Percentiles rank a stretch among this genome's conserved stretches.
These are phyloP conservation scores for Speoplatyrhinus poulsoni DNA, from an alignment of 2,113 vertebrate genomes.

Conservation along the genomic window DNA sequence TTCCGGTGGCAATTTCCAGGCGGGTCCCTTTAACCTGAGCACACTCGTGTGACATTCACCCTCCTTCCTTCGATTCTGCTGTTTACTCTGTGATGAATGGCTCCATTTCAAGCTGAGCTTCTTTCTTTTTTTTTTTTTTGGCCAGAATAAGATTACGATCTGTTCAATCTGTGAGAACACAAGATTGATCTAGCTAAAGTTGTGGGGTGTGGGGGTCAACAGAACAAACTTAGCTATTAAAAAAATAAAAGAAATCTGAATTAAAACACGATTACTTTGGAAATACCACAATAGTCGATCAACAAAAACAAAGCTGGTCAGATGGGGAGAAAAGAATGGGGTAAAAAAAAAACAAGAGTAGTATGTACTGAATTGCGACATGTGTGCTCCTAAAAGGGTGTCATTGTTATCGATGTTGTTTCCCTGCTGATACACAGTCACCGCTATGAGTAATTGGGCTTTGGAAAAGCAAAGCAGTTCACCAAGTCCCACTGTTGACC, in stretches of 20 bases:
- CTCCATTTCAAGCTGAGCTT: constrained; percentile 72
- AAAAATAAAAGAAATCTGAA: too few species aligned
- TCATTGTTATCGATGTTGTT: too few species aligned
- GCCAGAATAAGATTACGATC: constrained; percentile 73
- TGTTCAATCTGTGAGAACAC: constrained; percentile 70
- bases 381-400: too few species aligned
- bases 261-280: constrained; percentile 14
- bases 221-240: background rate
- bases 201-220: constrained; percentile 8
- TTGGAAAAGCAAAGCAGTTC: too few species aligned
- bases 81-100: constrained; percentile 75
- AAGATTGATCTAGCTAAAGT: constrained; percentile 52
- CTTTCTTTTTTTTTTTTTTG: constrained; percentile 31
- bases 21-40: constrained; percentile 28
- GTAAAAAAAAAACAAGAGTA: too few species aligned
- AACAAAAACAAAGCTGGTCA: too few species aligned
- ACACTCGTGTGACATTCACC: constrained; percentile 37
- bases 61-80: constrained; percentile 41
- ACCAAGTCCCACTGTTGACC: too few species aligned
- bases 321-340: too few species aligned
- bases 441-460: too few species aligned
- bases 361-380: too few species aligned
- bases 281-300: too few species aligned
- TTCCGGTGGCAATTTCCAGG: constrained; percentile 34
- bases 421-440: too few species aligned